Conservation (phyloP, 2,888 invertebrate species). For the Cosmia trapezina region DNA sequence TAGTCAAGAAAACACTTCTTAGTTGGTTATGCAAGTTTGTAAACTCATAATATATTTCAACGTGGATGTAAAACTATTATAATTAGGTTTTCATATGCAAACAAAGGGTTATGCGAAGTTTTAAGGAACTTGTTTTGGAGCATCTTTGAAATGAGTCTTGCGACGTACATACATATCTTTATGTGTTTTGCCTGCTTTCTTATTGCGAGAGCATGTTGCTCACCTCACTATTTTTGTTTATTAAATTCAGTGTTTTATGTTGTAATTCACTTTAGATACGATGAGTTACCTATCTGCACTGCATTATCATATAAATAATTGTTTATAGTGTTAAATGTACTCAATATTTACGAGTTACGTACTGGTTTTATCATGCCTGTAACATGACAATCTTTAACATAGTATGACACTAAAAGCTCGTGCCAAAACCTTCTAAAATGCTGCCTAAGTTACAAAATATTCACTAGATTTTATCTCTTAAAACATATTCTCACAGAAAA, state of each 20-base stretch:
- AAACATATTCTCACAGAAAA: slow-evolving; percentile 28
- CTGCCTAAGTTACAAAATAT: slow-evolving; percentile 2
- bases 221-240: neutral
- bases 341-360: neutral
- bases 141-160: slow-evolving; percentile 23
- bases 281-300: neutral
- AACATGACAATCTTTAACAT: neutral
- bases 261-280: neutral
- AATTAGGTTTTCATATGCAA: slow-evolving; percentile 57
- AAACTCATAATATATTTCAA: slow-evolving; percentile 61
- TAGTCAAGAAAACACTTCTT: slow-evolving; percentile 32
- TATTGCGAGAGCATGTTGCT: neutral
- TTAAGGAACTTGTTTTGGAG: slow-evolving; percentile 12
- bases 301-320: neutral
- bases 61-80: slow-evolving; percentile 53
- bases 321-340: neutral
- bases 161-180: slow-evolving; percentile 19
- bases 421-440: neutral
- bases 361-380: neutral
- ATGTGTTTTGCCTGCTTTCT: slow-evolving; percentile 20
- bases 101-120: slow-evolving; percentile 46
- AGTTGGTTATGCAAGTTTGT: slow-evolving; percentile 42
- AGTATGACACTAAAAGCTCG: neutral
- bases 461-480: slow-evolving; percentile 20
- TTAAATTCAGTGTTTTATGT: neutral